Evolutionary conservation across 2,797 vertebrate species (phyloP).

Genomic region (Pampus argenteus): DNA sequence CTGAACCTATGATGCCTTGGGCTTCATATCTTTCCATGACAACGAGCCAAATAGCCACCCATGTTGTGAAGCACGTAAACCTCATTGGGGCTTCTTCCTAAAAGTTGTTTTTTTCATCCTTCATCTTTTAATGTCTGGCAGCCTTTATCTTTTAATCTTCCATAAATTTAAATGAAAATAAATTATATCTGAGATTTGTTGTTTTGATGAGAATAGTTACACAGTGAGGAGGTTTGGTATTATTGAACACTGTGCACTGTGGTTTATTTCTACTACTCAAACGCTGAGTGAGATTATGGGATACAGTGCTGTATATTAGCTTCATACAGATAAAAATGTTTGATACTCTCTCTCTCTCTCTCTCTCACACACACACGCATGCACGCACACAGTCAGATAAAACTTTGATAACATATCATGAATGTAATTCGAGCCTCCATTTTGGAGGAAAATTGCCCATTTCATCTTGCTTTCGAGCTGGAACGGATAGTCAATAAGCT

Average conservation of each 20-base stretch:
- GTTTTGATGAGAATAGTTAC: slow-evolving; percentile 33
- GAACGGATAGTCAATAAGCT: slow-evolving; percentile 19
- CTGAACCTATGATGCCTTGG: slow-evolving; percentile 33
- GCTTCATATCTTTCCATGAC: slow-evolving; percentile 57
- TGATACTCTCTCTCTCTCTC: neutral
- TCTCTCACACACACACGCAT: too few relatives aligned
- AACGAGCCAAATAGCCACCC: slow-evolving; percentile 43
- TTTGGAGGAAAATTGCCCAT: slow-evolving; percentile 32
- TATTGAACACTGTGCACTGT: neutral
- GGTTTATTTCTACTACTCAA: slow-evolving; percentile 12
- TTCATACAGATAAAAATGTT: neutral
- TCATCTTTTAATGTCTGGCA: slow-evolving; percentile 44
- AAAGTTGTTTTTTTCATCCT: slow-evolving; percentile 54
- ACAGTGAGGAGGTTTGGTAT: slow-evolving; percentile 32
- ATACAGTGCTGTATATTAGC: slow-evolving; percentile 6
- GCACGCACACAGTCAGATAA: neutral
- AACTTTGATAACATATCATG: slow-evolving; percentile 17
- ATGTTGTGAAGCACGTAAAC: slow-evolving; percentile 29
- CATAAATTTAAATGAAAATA: too few relatives aligned
- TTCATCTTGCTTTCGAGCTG: slow-evolving; percentile 29
- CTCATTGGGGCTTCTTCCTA: slow-evolving; percentile 50
- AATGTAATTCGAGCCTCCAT: slow-evolving; percentile 40
- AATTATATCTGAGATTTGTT: slow-evolving; percentile 38
- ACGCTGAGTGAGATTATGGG: neutral
- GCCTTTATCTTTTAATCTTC: slow-evolving; percentile 56